Conservation (phyloP, 2,888 invertebrate genomes). For the Meliscaeva auricollis region DNA sequence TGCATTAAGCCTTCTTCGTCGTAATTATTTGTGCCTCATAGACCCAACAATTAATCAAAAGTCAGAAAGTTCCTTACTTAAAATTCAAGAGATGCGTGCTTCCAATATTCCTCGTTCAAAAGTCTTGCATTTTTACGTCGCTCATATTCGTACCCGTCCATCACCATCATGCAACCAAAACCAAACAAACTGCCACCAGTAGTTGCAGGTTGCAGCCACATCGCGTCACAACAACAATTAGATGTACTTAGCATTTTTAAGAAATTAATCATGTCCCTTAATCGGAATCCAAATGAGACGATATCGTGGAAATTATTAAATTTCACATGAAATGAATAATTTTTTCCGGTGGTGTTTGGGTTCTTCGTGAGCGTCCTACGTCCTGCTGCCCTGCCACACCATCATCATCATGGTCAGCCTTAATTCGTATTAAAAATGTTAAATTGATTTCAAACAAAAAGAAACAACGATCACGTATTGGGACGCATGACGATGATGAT, state of each 20-base stretch:
- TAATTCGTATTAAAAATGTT: conserved; percentile 74
- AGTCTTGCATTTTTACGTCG: conserved; percentile 53
- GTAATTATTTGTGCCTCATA: conserved; percentile 6
- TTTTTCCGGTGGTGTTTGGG: conserved; percentile 66
- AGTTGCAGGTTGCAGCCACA: conserved; percentile 40
- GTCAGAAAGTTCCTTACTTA: conserved; percentile 32
- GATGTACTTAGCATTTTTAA: conserved; percentile 74
- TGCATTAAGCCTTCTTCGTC: background rate
- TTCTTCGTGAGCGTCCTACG: no score
- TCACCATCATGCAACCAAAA: conserved; percentile 57
- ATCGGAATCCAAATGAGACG: conserved; percentile 74
- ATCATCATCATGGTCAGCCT: conserved; percentile 15
- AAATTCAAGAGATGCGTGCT: conserved; percentile 68
- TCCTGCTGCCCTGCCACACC: background rate
- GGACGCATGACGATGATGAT: conserved; percentile 46
- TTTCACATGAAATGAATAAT: conserved; percentile 74
- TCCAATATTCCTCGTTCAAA: conserved; percentile 53
- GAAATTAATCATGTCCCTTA: conserved; percentile 73
- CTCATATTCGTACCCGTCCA: conserved; percentile 67
- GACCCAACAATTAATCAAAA: conserved; percentile 37
- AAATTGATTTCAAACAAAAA: conserved; percentile 62
- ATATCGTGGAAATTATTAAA: conserved; percentile 71
- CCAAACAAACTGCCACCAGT: conserved; percentile 19
- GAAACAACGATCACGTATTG: conserved; percentile 71
- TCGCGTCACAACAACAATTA: conserved; percentile 72